Conservation (phyloP, 1,140 invertebrate genomes). For the Sipha flava region DNA sequence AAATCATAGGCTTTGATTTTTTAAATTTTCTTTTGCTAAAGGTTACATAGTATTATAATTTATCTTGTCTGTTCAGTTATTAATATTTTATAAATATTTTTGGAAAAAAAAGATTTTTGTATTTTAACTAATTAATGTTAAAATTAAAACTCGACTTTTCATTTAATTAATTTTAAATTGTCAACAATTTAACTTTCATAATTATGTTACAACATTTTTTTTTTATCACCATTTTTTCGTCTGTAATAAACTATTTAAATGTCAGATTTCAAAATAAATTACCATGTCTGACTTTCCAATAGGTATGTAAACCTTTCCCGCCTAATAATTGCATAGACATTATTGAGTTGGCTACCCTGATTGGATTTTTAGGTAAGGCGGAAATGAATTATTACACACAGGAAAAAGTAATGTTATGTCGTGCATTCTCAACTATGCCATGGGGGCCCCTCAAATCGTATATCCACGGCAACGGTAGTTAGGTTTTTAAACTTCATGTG, state of each 20-base stretch:
- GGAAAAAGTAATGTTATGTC: slow-evolving; percentile 11
- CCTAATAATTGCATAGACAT: slow-evolving; percentile 1
- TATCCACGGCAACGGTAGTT: slow-evolving; percentile 27
- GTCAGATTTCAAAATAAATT: neutral
- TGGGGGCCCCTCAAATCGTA: neutral
- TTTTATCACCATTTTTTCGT: neutral
- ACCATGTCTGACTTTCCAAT: neutral
- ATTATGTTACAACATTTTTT: neutral
- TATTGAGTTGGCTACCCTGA: slow-evolving; percentile 19
- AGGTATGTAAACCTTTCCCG: neutral
- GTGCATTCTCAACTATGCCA: slow-evolving; percentile 1
- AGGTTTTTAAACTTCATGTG: slow-evolving; percentile 19
- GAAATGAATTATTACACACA: slow-evolving; percentile 26
- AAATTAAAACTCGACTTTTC: too few species aligned
- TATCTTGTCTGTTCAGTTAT: too few species aligned
- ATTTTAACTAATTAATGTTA: too few species aligned
- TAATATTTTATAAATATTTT: too few species aligned
- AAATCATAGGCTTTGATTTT: too few species aligned
- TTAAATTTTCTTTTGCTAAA: too few species aligned
- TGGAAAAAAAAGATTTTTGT: too few species aligned
- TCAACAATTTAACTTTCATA: too few species aligned
- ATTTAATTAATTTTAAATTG: too few species aligned
- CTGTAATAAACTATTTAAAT: neutral
- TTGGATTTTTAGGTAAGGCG: slow-evolving; percentile 14
- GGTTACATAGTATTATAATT: too few species aligned